These are phyloP conservation scores for Thera obeliscata DNA, from an alignment of 2,888 invertebrate genomes.

Conservation along the genomic window DNA sequence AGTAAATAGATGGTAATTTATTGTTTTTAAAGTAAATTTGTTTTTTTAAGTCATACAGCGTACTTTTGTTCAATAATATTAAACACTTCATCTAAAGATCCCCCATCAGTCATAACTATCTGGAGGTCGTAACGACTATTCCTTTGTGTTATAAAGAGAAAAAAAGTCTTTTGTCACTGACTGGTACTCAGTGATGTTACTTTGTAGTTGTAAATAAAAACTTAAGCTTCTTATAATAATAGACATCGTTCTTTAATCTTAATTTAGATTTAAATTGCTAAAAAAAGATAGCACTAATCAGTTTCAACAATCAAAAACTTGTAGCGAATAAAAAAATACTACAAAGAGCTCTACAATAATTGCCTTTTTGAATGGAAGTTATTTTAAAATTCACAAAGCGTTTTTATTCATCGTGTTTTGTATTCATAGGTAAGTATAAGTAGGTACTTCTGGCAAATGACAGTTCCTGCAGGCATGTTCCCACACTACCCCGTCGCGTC, in stretches of 20 bases:
- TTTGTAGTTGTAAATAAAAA: not conserved
- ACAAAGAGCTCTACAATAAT: not conserved
- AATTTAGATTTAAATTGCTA: not conserved
- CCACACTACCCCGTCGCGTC: not conserved
- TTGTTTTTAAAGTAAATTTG: no score
- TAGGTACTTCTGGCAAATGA: conserved; percentile 4
- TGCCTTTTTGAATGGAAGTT: not conserved
- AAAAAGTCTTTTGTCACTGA: no score
- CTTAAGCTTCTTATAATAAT: not conserved
- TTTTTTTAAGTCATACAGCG: no score
- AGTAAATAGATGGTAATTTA: no score
- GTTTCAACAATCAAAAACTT: not conserved
- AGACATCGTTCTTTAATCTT: not conserved
- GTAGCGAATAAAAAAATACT: not conserved
- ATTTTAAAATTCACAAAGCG: not conserved
- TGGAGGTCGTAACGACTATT: no score
- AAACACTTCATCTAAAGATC: no score
- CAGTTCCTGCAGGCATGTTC: conserved; percentile 6
- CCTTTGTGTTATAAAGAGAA: no score
- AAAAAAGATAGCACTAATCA: not conserved
- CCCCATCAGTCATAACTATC: no score
- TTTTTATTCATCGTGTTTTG: not conserved
- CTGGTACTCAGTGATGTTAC: not conserved
- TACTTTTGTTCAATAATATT: no score
- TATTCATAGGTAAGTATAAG: conserved; percentile 2